A percentile compares a stretch with the other conserved stretches of the same genome.
phyloP scores from a whole-genome alignment of 2,888 invertebrate species.

The Tetramorium bicarinatum region DNA sequence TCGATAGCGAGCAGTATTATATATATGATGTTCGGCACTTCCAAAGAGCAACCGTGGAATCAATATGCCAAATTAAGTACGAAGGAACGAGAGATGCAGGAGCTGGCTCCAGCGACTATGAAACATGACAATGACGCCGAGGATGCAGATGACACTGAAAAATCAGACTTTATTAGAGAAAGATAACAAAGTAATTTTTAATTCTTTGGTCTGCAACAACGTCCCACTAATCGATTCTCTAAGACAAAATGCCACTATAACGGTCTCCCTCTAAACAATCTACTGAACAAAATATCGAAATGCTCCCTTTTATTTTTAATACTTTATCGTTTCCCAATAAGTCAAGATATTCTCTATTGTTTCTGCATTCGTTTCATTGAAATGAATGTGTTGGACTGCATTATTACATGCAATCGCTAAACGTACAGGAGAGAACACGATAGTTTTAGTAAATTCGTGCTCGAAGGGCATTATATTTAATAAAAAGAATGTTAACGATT shows the following conservation, averaged over 20 bases:
- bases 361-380: not conserved
- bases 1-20: conserved; percentile 75
- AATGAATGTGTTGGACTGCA: not conserved
- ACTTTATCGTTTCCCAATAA: not conserved
- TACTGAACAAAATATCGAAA: not conserved
- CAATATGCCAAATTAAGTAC: conserved; percentile 62
- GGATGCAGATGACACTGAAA: conserved; percentile 18
- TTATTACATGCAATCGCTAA: not conserved
- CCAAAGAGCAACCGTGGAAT: conserved; percentile 84
- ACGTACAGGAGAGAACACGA: not conserved
- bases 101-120: conserved; percentile 24
- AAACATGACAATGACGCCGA: conserved; percentile 42
- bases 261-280: not conserved
- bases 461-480: conserved; percentile 9
- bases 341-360: not conserved
- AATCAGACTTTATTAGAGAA: conserved; percentile 32
- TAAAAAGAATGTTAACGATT: conserved; percentile 45
- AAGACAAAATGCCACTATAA: not conserved
- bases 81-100: conserved; percentile 75
- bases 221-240: not conserved
- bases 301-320: not conserved
- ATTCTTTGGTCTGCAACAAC: not conserved
- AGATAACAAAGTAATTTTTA: not conserved
- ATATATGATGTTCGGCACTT: conserved; percentile 80
- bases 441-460: not conserved